Conservation (phyloP, 1,140 invertebrate genomes). For the Saccostrea glomerata region DNA sequence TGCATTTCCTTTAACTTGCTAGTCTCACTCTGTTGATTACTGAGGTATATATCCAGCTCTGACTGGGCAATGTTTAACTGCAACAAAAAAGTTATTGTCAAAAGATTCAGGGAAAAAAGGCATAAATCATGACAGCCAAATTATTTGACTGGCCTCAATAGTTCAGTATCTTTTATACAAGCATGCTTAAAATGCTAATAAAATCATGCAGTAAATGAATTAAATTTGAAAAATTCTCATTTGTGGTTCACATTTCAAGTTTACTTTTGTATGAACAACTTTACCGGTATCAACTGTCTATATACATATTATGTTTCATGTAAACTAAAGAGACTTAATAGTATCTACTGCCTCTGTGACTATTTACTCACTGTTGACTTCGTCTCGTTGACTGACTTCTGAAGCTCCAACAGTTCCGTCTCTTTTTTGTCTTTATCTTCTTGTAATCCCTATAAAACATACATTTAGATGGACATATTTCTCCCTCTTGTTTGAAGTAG, state of each 20-base stretch:
- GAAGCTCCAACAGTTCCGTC: slow-evolving; percentile 84
- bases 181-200: no score
- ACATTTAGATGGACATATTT: no score
- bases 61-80: slow-evolving; percentile 88
- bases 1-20: slow-evolving; percentile 85
- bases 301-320: no score
- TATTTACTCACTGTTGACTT: slow-evolving; percentile 82
- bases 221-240: neutral
- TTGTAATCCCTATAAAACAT: slow-evolving; percentile 73
- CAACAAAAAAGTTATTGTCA: slow-evolving; percentile 55
- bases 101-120: neutral
- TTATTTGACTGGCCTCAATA: neutral
- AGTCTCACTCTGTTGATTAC: slow-evolving; percentile 87
- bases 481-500: no score
- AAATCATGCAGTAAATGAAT: neutral
- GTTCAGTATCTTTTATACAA: neutral
- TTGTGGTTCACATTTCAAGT: neutral
- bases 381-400: slow-evolving; percentile 86
- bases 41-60: slow-evolving; percentile 89
- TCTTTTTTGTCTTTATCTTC: slow-evolving; percentile 77
- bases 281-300: neutral
- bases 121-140: neutral
- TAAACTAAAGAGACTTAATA: no score
- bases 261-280: no score
- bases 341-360: neutral